Evolutionary conservation across 2,888 invertebrate species (phyloP).

Genomic region (Platycheirus rosarum): DNA sequence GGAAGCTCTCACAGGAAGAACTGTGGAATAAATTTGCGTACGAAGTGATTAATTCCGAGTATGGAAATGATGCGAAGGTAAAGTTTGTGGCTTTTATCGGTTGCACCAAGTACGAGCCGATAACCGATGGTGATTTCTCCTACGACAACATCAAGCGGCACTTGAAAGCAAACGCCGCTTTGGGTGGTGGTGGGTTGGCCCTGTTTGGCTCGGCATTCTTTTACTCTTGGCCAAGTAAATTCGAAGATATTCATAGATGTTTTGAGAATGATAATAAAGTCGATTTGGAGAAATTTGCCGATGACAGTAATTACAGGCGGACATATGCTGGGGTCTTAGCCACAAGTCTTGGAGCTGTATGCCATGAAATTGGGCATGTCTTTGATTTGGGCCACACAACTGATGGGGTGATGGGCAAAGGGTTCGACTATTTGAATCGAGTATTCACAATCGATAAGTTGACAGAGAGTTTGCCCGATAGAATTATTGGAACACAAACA

Average conservation of each 20-base stretch:
- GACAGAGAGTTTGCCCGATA: conserved; percentile 80
- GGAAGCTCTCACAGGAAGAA: conserved; percentile 89
- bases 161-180: conserved; percentile 92
- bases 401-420: conserved; percentile 96
- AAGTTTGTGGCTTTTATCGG: conserved; percentile 96
- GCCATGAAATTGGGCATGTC: conserved; percentile 95
- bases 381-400: conserved; percentile 96
- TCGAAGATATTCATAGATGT: conserved; percentile 86
- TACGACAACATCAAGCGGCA: conserved; percentile 88
- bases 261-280: conserved; percentile 84
- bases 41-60: conserved; percentile 89
- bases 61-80: conserved; percentile 85
- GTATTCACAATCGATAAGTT: conserved; percentile 87
- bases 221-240: conserved; percentile 92
- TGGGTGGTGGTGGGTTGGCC: conserved; percentile 96
- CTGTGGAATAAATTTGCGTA: conserved; percentile 92
- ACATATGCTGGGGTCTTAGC: conserved; percentile 94
- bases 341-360: conserved; percentile 94
- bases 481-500: conserved; percentile 76
- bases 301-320: conserved; percentile 95
- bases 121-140: conserved; percentile 85
- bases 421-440: conserved; percentile 91
- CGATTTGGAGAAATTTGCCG: conserved; percentile 89
- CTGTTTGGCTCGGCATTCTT: conserved; percentile 95
- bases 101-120: conserved; percentile 90